A percentile compares a stretch with the other conserved stretches of the same genome.
These are phyloP conservation scores for Hyphantria cunea DNA, from an alignment of 1,140 invertebrate species.

Conservation along the genomic window DNA sequence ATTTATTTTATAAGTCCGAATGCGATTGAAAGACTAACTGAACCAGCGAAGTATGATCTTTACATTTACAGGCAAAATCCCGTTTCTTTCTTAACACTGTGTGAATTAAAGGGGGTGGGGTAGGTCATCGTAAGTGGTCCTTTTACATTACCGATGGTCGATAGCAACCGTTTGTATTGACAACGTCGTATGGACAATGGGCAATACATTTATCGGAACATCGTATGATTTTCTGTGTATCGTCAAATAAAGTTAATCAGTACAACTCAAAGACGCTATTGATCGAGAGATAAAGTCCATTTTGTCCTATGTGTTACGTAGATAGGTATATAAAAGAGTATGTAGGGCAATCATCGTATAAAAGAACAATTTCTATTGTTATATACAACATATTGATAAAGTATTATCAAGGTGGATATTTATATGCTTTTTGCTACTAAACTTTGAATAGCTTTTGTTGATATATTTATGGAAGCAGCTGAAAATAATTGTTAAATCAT, in stretches of 20 bases:
- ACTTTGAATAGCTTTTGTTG: too few relatives aligned
- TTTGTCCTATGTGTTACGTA: too few relatives aligned
- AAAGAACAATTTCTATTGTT: too few relatives aligned
- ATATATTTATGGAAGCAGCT: too few relatives aligned
- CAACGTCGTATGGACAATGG: constrained; percentile 56
- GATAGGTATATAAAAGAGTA: too few relatives aligned
- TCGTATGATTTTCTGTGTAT: constrained; percentile 34
- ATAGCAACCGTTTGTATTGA: constrained; percentile 50
- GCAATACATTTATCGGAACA: constrained; percentile 46
- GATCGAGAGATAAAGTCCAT: neutral
- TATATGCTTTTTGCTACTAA: too few relatives aligned
- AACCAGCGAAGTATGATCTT: constrained; percentile 39
- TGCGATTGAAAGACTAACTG: constrained; percentile 41
- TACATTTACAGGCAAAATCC: neutral
- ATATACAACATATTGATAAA: too few relatives aligned
- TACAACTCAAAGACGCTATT: neutral
- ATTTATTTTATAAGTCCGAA: constrained; percentile 65
- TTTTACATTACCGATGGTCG: constrained; percentile 48
- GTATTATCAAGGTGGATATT: too few relatives aligned
- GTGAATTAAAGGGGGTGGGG: constrained; percentile 4
- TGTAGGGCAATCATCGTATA: too few relatives aligned
- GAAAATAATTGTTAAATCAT: too few relatives aligned
- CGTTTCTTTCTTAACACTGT: constrained; percentile 1
- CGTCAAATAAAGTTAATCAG: constrained; percentile 13
- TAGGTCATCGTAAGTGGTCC: constrained; percentile 35